Evolutionary conservation across 2,888 invertebrate genomes (phyloP), one percentile per base, ranked within the genome.

Genomic region (Cloeon dipterum): DNA sequence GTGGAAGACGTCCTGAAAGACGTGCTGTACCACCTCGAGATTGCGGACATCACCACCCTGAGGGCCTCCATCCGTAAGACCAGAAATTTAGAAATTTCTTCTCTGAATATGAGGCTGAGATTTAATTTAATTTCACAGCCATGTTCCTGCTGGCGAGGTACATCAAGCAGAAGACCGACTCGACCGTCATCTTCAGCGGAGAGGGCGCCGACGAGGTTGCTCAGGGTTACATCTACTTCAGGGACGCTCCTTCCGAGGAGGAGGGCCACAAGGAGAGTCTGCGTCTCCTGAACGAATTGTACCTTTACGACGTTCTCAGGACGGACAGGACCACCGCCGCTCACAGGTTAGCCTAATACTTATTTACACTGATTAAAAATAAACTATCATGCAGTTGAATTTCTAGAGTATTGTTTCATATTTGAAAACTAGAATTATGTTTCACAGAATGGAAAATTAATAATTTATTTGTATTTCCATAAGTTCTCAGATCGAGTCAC

Each of bases 151-250:
- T 91, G 20, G 65, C 86, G 2, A 72, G 74, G 45, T 81, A 79
- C 51, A 79, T 89, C 36, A 72, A 75, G 50, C 62, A 70, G 44
- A 77, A 83, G 42, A 83, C 85, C 0, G 74, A 86, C 44, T 74
- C 83, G 0, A 83, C 81, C 26, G 88, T 91, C 36, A 66, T 93
- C 37, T 71, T 83, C 43, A 89, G 89, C 42, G 93, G 93, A 2
- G 93, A 93, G 60, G 93, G 93, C 2, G 83, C 91, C 0, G 93
- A 93, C 55, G 93, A 93, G 58, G 57, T 93, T 34, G 83, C 86
- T n/a, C 89, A 91, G 48, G 93, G 93, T 5, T 88, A 93, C 50
- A 78, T 91, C 51, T 93, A 93, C 54, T 93, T 93, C 56, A 74
- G 85, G 52, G 82, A 86, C 47, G 85, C 88, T 1, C 88, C 88